phyloP scores from a whole-genome alignment of 2,113 vertebrate species.

The Oryzias melastigma region DNA sequence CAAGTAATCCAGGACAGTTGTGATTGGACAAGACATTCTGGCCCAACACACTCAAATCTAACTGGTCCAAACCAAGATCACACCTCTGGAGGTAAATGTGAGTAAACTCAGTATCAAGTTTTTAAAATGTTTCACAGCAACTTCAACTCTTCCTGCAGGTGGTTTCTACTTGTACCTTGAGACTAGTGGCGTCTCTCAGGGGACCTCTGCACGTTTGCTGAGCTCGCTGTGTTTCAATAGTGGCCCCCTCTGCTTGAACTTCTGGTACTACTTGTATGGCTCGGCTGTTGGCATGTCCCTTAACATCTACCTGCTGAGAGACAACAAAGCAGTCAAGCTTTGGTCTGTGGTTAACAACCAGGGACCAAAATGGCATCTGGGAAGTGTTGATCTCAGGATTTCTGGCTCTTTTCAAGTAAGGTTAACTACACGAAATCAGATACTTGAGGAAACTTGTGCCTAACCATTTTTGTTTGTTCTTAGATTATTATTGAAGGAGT shows the following conservation, averaged over 20 bases:
- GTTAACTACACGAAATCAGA: background rate
- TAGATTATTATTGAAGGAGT: constrained; percentile 77
- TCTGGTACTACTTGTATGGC: constrained; percentile 87
- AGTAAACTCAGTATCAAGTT: too few relatives aligned
- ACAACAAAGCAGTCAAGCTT: constrained; percentile 35
- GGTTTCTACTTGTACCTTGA: constrained; percentile 83
- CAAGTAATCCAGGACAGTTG: constrained; percentile 74
- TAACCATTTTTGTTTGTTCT: constrained; percentile 9
- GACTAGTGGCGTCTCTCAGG: constrained; percentile 39
- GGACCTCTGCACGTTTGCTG: constrained; percentile 72
- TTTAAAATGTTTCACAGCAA: too few relatives aligned
- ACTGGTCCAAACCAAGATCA: constrained; percentile 81
- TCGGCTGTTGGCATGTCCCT: constrained; percentile 67
- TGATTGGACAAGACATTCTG: constrained; percentile 81
- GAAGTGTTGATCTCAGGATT: constrained; percentile 50
- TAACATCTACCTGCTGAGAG: constrained; percentile 65
- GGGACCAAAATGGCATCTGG: constrained; percentile 69
- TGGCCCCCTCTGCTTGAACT: constrained; percentile 76
- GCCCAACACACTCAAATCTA: constrained; percentile 71
- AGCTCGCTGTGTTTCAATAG: constrained; percentile 65
- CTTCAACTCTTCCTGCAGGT: constrained; percentile 45
- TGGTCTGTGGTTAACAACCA: constrained; percentile 65
- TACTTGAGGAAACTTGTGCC: background rate
- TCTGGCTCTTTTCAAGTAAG: constrained; percentile 69
- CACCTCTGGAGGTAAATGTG: constrained; percentile 78